Base-by-base conservation (phyloP, 2,888 invertebrate genomes). In the Yponomeuta evonymella region DNA sequence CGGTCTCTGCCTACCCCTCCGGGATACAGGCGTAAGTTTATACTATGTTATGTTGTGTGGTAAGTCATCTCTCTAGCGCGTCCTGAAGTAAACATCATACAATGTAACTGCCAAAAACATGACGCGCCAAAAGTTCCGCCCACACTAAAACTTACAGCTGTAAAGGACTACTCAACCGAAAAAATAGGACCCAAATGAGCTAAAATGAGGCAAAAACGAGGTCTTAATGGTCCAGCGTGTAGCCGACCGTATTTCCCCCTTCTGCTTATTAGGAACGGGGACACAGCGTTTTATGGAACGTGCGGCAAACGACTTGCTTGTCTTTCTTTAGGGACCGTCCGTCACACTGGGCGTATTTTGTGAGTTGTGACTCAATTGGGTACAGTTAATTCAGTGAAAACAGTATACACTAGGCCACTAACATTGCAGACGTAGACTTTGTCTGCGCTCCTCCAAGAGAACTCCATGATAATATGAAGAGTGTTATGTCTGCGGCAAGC, bases 241-340 rank as follows among this genome's bases (percentile, higher is more conserved):
- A 58, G 51, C 51, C 15, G 51, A 5, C 51, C 51, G 51, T 58
- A 58, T 15, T 58, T 10, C 5, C 15, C 51, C 51, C 51, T 30
- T 64, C 64, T 23, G 12, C 65, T 65, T 65, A 65, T 65, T 65
- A 65, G 30, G 65, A 65, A 29, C 65, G 33, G 65, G 30, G 64
- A 64, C 64, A 65, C 12, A 65, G 33, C 30, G 65, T 65, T 65
- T 65, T 65, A 65, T 65, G 65, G n/a, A 65, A 65, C 65, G 33
- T 10, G 65, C 51, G 12, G 51, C 12, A 58, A 33, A 12, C 65
- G 65, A 65, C 10, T 65, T 65, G 65, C 33, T 65, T 65, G 29
- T 58, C 15, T 15, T 15, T 58, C 15, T 15, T 15, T 58, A 58
- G 51, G 51, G 51, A 58, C 51, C 51, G 43, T 43, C 43, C 51